Conservation (phyloP, 2,113 vertebrate genomes). For the Takifugu bimaculatus region DNA sequence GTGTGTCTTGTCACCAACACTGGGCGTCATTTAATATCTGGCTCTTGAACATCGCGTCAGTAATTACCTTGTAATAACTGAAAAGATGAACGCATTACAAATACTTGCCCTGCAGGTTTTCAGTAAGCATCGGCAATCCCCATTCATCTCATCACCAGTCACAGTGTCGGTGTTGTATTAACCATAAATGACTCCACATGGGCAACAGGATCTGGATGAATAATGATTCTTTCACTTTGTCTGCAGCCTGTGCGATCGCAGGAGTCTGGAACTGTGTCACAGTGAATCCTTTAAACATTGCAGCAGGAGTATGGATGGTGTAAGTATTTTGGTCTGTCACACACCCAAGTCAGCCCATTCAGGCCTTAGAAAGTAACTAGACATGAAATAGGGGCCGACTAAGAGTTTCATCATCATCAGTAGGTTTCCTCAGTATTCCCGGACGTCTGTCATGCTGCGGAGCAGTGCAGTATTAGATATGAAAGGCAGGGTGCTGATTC, state of each 20-base stretch:
- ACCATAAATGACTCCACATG: constrained; percentile 44
- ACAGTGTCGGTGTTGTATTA: constrained; percentile 49
- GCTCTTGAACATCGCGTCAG: no score
- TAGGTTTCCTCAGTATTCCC: no score
- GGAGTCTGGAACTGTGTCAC: constrained; percentile 94
- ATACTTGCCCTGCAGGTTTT: constrained; percentile 26
- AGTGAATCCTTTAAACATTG: constrained; percentile 92
- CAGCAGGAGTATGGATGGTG: constrained; percentile 97
- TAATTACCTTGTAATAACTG: no score
- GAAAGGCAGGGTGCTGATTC: background rate
- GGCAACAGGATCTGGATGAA: constrained; percentile 52
- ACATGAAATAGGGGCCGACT: background rate
- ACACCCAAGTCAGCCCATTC: background rate
- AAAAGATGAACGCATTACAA: no score
- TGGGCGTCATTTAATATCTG: no score
- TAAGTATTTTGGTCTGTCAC: constrained; percentile 72
- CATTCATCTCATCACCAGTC: constrained; percentile 35
- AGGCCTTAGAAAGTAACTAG: background rate
- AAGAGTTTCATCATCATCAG: no score
- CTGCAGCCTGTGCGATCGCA: constrained; percentile 82
- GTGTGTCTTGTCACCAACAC: no score
- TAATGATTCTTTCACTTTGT: background rate
- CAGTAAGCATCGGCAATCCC: constrained; percentile 15
- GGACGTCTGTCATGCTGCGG: background rate
- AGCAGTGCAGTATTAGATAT: background rate